Conservation (phyloP, 2,797 vertebrate genomes). For the Gambelia wislizenii region DNA sequence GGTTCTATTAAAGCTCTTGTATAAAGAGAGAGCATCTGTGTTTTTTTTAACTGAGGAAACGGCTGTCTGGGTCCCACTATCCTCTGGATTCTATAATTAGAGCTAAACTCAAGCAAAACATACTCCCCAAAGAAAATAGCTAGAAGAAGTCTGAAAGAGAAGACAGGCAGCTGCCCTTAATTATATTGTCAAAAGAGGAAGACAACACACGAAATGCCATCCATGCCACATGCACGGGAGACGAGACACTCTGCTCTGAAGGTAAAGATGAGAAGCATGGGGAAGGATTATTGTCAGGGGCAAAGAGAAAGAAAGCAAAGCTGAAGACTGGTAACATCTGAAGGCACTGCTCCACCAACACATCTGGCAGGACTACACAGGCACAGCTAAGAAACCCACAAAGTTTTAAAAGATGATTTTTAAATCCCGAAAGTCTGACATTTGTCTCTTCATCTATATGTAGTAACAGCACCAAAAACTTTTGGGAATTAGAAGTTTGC, state of each 20-base stretch:
- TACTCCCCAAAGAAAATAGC: neutral
- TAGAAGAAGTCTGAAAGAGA: neutral
- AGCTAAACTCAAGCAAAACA: slow-evolving; percentile 18
- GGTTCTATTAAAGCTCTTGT: neutral
- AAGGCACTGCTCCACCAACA: neutral
- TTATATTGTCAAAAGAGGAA: neutral
- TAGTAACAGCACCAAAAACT: neutral
- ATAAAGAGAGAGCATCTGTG: neutral
- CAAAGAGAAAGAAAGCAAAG: neutral
- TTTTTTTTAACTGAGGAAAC: neutral
- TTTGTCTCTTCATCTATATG: neutral
- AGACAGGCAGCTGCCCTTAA: slow-evolving; percentile 1
- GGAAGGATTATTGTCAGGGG: accelerated
- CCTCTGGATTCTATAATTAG: slow-evolving; percentile 25
- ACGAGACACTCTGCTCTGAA: neutral
- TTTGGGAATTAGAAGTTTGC: neutral
- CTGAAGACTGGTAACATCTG: neutral
- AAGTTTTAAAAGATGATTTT: neutral
- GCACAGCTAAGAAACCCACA: neutral
- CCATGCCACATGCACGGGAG: neutral
- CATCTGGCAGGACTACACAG: neutral
- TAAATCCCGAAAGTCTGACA: neutral
- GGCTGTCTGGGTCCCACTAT: slow-evolving; percentile 6
- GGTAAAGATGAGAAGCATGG: neutral
- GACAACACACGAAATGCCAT: neutral